Percentiles rank a stretch among this genome's conserved stretches.
Evolutionary conservation across 2,113 vertebrate genomes (phyloP).

Genomic region (Chlorodrepanis virens): DNA sequence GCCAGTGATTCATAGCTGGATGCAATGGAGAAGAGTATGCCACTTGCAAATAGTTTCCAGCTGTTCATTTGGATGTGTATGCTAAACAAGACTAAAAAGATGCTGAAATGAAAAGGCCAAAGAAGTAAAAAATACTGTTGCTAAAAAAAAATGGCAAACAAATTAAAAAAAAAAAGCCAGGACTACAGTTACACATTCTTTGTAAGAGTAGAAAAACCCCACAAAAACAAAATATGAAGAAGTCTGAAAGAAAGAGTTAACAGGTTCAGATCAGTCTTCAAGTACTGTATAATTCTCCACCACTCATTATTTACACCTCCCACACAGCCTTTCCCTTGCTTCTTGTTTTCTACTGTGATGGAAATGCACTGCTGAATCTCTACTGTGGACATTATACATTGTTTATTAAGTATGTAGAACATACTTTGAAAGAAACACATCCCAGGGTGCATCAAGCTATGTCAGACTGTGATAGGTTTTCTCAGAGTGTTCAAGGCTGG

Average conservation of each 20-base stretch:
- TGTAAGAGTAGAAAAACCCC: not conserved
- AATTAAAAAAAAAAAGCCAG: not conserved
- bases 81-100: not conserved
- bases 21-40: not conserved
- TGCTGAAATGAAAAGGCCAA: not conserved
- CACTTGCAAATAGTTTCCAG: not conserved
- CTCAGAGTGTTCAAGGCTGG: not conserved
- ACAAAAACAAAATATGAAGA: not conserved
- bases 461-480: not conserved
- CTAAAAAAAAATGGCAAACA: not conserved
- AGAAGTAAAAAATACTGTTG: not conserved
- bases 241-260: not conserved
- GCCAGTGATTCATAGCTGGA: not conserved
- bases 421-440: constrained; percentile 21
- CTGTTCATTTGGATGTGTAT: constrained; percentile 9
- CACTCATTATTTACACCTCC: constrained; percentile 33
- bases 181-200: not conserved
- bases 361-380: constrained; percentile 10
- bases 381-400: not conserved
- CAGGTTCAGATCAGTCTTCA: not conserved
- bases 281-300: not conserved
- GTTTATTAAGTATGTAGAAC: constrained; percentile 7
- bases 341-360: constrained; percentile 19
- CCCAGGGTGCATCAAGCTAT: not conserved
- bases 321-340: not conserved